Evolutionary conservation across 2,888 invertebrate species (phyloP).

Genomic region (Spialia ferax): DNA sequence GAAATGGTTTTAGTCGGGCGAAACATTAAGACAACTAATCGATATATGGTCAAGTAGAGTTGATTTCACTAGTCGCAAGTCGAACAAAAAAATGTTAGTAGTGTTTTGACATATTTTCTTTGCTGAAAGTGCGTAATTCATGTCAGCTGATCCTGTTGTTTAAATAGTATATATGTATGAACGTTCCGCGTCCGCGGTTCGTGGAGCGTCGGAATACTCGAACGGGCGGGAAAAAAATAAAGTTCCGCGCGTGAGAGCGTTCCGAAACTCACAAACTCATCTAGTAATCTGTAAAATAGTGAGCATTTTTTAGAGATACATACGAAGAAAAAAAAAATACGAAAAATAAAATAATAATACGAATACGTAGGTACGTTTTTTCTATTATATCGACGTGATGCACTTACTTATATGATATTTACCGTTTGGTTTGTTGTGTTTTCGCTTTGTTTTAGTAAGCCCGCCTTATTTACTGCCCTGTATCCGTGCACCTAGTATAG

Average conservation of each 20-base stretch:
- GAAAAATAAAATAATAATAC: constrained; percentile 62
- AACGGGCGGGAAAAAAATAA: constrained; percentile 67
- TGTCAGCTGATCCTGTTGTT: constrained; percentile 83
- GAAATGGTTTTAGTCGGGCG: constrained; percentile 69
- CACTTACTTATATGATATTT: too few species aligned
- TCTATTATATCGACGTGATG: constrained; percentile 79
- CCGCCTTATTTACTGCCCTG: constrained; percentile 65
- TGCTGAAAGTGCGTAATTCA: constrained; percentile 88
- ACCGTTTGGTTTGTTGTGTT: constrained; percentile 72
- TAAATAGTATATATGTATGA: constrained; percentile 66
- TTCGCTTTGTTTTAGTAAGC: constrained; percentile 81
- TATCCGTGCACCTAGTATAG: constrained; percentile 67
- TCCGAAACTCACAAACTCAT: constrained; percentile 66
- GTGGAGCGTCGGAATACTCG: constrained; percentile 74
- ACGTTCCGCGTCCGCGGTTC: constrained; percentile 47
- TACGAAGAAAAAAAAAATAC: constrained; percentile 67
- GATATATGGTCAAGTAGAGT: constrained; percentile 86
- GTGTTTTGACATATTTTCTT: constrained; percentile 88
- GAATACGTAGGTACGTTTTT: constrained; percentile 70
- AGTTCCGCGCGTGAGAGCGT: constrained; percentile 68
- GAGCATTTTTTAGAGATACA: constrained; percentile 74
- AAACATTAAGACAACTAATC: constrained; percentile 72
- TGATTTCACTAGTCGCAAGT: constrained; percentile 87
- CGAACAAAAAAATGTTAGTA: constrained; percentile 83
- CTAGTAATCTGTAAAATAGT: constrained; percentile 78